A percentile compares a stretch with the other conserved stretches of the same genome.
phyloP scores from a whole-genome alignment of 2,113 vertebrate species.

The Geothlypis trichas region DNA sequence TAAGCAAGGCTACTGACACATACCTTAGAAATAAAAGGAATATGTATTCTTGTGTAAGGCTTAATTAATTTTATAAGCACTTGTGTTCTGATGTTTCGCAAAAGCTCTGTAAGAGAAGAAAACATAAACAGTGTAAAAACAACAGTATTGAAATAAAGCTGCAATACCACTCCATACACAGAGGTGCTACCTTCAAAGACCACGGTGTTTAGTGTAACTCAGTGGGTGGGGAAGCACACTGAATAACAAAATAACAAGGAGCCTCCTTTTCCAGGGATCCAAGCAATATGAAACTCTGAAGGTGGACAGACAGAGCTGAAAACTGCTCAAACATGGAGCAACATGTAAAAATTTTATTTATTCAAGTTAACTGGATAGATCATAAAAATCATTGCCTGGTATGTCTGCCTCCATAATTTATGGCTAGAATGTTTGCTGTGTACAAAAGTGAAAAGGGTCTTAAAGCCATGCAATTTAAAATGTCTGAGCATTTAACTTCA shows the following conservation, averaged over 20 bases:
- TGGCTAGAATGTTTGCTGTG: background rate
- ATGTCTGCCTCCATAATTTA: background rate
- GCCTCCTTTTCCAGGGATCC: background rate
- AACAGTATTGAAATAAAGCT: background rate
- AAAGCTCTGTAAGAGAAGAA: constrained; percentile 86
- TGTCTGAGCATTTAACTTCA: background rate
- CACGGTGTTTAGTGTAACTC: background rate
- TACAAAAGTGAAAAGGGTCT: background rate
- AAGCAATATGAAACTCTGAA: background rate
- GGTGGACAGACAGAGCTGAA: background rate
- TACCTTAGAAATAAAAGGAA: constrained; percentile 99
- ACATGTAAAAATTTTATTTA: background rate
- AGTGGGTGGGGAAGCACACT: background rate
- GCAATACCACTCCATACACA: background rate
- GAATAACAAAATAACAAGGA: background rate
- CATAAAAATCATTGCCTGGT: background rate
- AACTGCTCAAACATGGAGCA: background rate
- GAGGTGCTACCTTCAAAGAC: background rate
- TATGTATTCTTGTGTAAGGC: constrained; percentile 99
- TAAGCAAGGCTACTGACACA: constrained; percentile 24
- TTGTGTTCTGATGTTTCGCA: constrained; percentile 99
- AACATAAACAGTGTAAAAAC: constrained; percentile 9
- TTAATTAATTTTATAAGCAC: constrained; percentile 99
- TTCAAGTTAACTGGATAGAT: background rate
- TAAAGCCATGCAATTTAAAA: background rate